Evolutionary conservation across 2,113 vertebrate species (phyloP).

Genomic region (Malurus elegans): DNA sequence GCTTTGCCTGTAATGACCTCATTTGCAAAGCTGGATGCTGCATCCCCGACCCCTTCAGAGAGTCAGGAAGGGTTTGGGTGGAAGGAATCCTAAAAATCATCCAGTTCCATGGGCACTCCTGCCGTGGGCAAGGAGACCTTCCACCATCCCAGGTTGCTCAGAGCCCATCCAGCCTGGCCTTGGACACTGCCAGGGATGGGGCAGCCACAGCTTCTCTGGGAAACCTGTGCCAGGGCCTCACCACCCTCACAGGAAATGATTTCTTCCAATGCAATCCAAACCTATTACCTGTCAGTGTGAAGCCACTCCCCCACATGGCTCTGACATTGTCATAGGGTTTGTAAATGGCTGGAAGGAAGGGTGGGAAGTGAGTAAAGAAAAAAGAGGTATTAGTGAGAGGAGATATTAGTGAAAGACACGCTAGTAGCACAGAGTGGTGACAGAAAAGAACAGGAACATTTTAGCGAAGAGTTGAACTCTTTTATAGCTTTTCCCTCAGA

Average conservation of each 20-base stretch:
- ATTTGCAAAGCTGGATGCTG: not conserved
- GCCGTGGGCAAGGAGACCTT: not conserved
- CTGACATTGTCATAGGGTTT: not conserved
- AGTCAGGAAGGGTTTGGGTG: not conserved
- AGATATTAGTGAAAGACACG: not conserved
- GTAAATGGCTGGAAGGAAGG: not conserved
- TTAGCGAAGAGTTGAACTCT: not conserved
- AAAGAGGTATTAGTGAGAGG: not conserved
- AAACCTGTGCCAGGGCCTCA: not conserved
- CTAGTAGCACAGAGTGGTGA: not conserved
- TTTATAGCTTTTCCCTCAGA: not conserved
- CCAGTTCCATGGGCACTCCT: fast-evolving
- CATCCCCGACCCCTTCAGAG: not conserved
- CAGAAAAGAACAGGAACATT: not conserved
- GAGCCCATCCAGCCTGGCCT: not conserved
- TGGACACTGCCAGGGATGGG: fast-evolving
- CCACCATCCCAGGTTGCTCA: not conserved
- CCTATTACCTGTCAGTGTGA: not conserved
- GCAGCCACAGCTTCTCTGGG: not conserved
- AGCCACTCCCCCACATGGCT: not conserved
- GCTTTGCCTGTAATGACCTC: not conserved
- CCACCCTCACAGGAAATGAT: fast-evolving
- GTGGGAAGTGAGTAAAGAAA: not conserved
- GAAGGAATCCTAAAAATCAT: not conserved
- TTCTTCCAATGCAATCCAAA: not conserved